Base-by-base conservation (phyloP, 2,113 vertebrate species). In the Sus scrofa region DNA sequence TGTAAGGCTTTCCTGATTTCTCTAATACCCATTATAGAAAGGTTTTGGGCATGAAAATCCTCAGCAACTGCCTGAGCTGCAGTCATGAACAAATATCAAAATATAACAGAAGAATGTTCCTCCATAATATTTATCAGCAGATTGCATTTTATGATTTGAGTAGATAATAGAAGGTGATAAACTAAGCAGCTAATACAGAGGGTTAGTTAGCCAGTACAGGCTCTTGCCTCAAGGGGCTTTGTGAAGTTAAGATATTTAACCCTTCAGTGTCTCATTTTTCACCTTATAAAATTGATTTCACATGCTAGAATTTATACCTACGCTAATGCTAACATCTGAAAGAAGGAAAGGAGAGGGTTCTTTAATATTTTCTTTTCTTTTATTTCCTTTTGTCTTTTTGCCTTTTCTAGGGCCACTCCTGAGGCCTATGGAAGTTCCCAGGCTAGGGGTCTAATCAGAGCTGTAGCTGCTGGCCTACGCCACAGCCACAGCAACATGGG, bases 261-360 rank as follows among this genome's bases (percentile, higher is more conserved):
- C 24, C 9, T 16, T 71, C 54, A 84, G 1, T 44, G 14, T 14
- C 70, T 81, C 19, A 32, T 34, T 91, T 83, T 84, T 96, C 30
- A 96, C 82, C 65, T 85, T 88, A 78, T 50, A 20, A 95, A 85
- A 86, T 13, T 84, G 52, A 87, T 85, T 91, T 74, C 63, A 74
- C 44, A 58, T 20, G 18, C 50, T 65, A 68, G 30, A 3, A 70
- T 52, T 10, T 56, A 63, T 58, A 30, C 11, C 12, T 86, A 10
- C 58, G 14, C 67, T 86, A 89, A 82, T 22, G 54, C 6, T 92
- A 83, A 92, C 56, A 18, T 78, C 8, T 92, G 54, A 82, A 70
- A 92, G 16, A 93, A 93, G 10, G 37, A 71, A 82, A 95, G 18
- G 16, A 63, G 26, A 62, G 5, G 1, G 1, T 67, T n/a, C n/a